Conservation (phyloP, 1,140 invertebrate species). For the Vanessa atalanta region DNA sequence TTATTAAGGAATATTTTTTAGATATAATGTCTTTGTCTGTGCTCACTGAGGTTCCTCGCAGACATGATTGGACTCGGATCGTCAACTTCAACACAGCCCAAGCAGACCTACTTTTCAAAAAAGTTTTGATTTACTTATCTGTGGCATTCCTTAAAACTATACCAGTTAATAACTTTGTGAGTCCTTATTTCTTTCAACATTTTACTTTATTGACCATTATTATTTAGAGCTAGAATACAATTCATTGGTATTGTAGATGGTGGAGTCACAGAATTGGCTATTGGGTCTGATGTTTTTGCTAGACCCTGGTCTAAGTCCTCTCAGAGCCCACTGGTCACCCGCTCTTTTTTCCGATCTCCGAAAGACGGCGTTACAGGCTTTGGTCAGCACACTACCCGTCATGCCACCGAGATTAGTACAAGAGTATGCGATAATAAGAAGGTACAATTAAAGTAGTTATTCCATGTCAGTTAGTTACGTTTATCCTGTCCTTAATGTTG, state of each 20-base stretch:
- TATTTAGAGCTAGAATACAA: too few relatives aligned
- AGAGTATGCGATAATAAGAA: constrained; percentile 57
- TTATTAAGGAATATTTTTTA: constrained; percentile 28
- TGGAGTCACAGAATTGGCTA: constrained; percentile 57
- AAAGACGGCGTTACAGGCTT: constrained; percentile 55
- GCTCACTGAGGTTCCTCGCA: constrained; percentile 56
- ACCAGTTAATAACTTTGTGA: constrained; percentile 57
- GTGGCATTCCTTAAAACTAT: constrained; percentile 59
- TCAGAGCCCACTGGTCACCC: constrained; percentile 56
- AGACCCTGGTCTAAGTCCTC: constrained; percentile 53
- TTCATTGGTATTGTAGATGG: constrained; percentile 47
- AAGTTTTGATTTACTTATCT: constrained; percentile 57
- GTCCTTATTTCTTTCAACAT: constrained; percentile 25
- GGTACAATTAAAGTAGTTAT: constrained; percentile 38
- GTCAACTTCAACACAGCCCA: constrained; percentile 58
- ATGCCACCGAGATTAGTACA: constrained; percentile 36
- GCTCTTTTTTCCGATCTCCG: constrained; percentile 59
- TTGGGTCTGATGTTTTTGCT: constrained; percentile 65
- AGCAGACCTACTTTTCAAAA: constrained; percentile 65
- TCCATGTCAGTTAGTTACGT: background rate
- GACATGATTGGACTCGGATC: constrained; percentile 49
- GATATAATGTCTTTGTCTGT: constrained; percentile 64
- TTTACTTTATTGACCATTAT: background rate
- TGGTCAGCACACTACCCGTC: constrained; percentile 52
- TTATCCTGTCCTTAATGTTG: too few relatives aligned